Base-by-base conservation (phyloP, 2,888 invertebrate genomes). In the Pteria penguin region DNA sequence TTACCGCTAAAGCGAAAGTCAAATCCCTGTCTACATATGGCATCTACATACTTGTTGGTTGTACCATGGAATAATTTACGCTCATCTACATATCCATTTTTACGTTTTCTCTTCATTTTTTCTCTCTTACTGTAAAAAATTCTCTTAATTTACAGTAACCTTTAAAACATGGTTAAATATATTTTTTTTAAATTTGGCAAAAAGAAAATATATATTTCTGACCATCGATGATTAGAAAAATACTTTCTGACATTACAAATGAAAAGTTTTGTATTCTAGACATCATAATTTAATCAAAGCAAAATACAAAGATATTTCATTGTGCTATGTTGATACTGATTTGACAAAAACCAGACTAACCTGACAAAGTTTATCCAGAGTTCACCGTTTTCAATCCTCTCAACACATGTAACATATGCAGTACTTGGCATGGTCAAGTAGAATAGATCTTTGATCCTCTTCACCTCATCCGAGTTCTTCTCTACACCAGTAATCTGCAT, bases 51-150 rank as follows among this genome's bases (percentile, higher is more conserved):
- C 2, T 80, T 54, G 4, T 73, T 65, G 0, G 63, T 60, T 5
- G 88, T 89, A 0, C 89, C 89, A 71, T 89, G 89, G 57, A 88
- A 89, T 14, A 89, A 75, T 29, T 70, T 67, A 52, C 81, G 79
- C 24, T 85, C 84, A 5, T 78, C 70, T 3, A 78, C 60, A 14
- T 76, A 70, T 24, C 62, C 63, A 2, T 14, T 61, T 2, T 66
- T 65, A 8, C 67, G 81, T 36, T 82, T 83, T 29, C 75, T 82
- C 36, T 74, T 70, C 86, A 85, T 83, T 55, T 80, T 78, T 18
- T 75, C 79, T 63, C 79, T 79, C 65, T 87, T 88, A 36, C 87
- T 87, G 78, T 18, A 78, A 78, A n/a, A n/a, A n/a, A n/a, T n/a
- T n/a, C n/a, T n/a, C n/a, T n/a, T n/a, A n/a, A n/a, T n/a, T n/a